These are phyloP conservation scores for Catalaphyllia jardinei DNA, from an alignment of 64 coral and sea anemone species.

Conservation along the genomic window DNA sequence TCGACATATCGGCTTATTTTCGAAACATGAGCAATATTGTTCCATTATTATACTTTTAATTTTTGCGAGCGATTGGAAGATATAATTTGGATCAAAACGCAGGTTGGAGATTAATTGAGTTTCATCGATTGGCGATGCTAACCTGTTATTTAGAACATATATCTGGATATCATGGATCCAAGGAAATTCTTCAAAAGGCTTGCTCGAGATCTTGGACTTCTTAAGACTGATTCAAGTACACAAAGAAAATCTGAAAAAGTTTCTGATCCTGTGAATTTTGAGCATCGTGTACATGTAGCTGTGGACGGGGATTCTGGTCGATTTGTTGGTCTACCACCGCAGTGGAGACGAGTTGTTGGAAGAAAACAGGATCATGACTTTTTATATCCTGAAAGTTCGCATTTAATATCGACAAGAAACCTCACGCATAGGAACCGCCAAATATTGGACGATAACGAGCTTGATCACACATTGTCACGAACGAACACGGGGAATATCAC, in stretches of 20 bases:
- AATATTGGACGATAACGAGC: not conserved
- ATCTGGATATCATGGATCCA: conserved; percentile 2
- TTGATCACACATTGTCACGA: not conserved
- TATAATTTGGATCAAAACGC: not conserved
- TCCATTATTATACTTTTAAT: conserved; percentile 2
- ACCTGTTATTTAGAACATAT: not conserved
- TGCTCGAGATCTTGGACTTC: not conserved
- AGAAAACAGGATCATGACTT: not conserved
- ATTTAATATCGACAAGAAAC: not conserved
- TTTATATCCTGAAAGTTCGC: not conserved
- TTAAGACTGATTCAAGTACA: not conserved
- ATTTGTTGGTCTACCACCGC: conserved; percentile 48
- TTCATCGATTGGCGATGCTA: not conserved
- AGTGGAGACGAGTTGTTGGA: conserved; percentile 42
- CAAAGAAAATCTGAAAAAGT: conserved; percentile 11
- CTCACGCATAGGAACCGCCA: not conserved
- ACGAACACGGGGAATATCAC: conserved; percentile 18
- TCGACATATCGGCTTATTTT: conserved; percentile 21
- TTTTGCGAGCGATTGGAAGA: not conserved
- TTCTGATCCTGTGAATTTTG: conserved; percentile 42
- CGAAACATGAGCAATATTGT: not conserved
- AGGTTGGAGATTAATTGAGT: not conserved
- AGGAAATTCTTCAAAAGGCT: conserved; percentile 32
- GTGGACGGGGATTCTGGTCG: conserved; percentile 32
- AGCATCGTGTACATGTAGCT: conserved; percentile 53